Evolutionary conservation across 1,140 invertebrate genomes (phyloP), one percentile per base, ranked within the genome.

Genomic region (Drosophila asahinai): DNA sequence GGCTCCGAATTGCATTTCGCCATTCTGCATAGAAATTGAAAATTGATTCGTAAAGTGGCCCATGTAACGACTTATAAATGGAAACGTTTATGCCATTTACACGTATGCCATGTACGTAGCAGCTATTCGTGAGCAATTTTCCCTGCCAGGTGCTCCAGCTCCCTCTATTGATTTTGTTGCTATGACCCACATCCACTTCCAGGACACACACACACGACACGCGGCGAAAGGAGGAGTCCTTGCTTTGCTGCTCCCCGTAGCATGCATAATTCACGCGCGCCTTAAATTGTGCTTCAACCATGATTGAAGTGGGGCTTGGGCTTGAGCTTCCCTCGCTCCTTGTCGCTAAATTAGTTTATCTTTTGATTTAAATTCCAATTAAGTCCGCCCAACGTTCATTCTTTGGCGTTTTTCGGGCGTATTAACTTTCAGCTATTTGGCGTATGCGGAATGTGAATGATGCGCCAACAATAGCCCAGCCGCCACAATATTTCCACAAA

Each of bases 171-270:
- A 87, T 90, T 89, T 87, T 83, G 77, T 65, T 71, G 33, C 62
- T 74, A 57, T 87, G 84, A 87, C 84, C 83, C 77, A 84, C 78
- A 81, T 87, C 63, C 77, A 84, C 78, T 79, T 87, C 63, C 66
- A 19, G 52, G 45, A 66, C 55, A 49, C 51, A 63, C 42, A 22
- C 19, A 27, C 47, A 33, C 36, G 27, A 30, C 42, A 30, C 19
- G 19, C 12, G 33, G 9, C 1, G 33, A 49, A 25, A 42, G 17
- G 47, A n/a, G 14, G 25, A 17, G 25, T 42, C 33, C 38, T 70
- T 22, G n/a, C 33, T 30, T 70, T n/a, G n/a, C 43, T 38, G 54
- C 38, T 52, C 27, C 61, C 27, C 43, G 45, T 67, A 19, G 66
- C 73, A 90, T 89, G 78, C 78, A 89, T 89, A 79, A 89, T 84